Percentiles rank a stretch among this genome's conserved stretches.
Evolutionary conservation across 2,888 invertebrate species (phyloP).

Genomic region (Pyrrhosoma nymphula): DNA sequence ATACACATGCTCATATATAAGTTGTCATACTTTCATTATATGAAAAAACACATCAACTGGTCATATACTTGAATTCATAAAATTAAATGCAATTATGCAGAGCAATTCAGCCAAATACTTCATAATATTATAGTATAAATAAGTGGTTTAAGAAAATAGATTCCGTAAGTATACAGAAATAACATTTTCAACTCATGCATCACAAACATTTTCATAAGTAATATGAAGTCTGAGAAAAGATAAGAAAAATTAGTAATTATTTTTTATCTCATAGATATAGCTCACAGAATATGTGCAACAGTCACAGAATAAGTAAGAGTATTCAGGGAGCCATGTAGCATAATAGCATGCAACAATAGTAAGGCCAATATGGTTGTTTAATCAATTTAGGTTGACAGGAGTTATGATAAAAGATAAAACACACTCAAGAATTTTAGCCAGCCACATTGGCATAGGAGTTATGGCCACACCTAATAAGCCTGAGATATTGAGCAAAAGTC

Average conservation of each 20-base stretch:
- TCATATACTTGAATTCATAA: constrained; percentile 25
- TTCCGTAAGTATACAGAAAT: constrained; percentile 47
- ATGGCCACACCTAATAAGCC: no score
- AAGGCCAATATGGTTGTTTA: not conserved
- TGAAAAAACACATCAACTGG: not conserved
- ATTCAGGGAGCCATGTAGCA: not conserved
- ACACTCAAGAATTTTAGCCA: no score
- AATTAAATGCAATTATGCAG: constrained; percentile 47
- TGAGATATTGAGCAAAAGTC: no score
- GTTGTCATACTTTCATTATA: not conserved
- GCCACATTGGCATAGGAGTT: no score
- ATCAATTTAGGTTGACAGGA: not conserved
- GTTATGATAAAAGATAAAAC: no score
- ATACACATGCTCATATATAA: constrained; percentile 40
- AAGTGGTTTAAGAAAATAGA: constrained; percentile 15
- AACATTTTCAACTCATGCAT: constrained; percentile 47
- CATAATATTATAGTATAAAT: not conserved
- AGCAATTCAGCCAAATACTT: constrained; percentile 54
- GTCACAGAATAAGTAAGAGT: not conserved
- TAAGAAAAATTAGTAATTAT: constrained; percentile 22
- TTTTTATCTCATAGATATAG: not conserved
- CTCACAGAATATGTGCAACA: not conserved
- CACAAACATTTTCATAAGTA: constrained; percentile 26
- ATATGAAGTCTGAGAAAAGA: constrained; percentile 36
- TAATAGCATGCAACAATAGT: not conserved